phyloP scores from a whole-genome alignment of 2,888 invertebrate genomes.

The Cheilosia soror region DNA sequence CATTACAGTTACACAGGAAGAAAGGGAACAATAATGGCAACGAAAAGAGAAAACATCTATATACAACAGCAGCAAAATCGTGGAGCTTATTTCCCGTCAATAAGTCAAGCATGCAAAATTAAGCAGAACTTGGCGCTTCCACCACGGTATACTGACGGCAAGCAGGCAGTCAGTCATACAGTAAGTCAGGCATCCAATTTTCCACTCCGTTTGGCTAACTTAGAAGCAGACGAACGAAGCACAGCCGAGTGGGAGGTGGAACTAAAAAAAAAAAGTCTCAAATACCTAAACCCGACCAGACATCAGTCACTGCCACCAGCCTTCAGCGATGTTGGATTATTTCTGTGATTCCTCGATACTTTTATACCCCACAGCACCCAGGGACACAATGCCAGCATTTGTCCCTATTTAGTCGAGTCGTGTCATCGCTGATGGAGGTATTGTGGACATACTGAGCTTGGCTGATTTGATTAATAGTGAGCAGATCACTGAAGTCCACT shows the following conservation, averaged over 20 bases:
- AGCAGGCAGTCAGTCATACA: slow-evolving; percentile 54
- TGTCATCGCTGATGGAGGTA: slow-evolving; percentile 20
- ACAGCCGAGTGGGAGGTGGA: background rate
- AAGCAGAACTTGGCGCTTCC: slow-evolving; percentile 62
- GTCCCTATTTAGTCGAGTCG: slow-evolving; percentile 53
- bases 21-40: slow-evolving; percentile 36
- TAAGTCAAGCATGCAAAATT: slow-evolving; percentile 74
- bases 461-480: slow-evolving; percentile 52
- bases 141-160: background rate
- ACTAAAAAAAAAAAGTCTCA: slow-evolving; percentile 4
- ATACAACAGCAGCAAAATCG: slow-evolving; percentile 62
- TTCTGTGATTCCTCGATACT: slow-evolving; percentile 25
- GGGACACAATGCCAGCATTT: slow-evolving; percentile 37
- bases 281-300: slow-evolving; percentile 30
- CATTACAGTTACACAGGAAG: slow-evolving; percentile 49
- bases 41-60: slow-evolving; percentile 17
- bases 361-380: background rate
- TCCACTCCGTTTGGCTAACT: slow-evolving; percentile 60
- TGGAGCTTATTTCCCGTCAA: slow-evolving; percentile 72
- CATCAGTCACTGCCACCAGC: slow-evolving; percentile 42
- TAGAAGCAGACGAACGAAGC: slow-evolving; percentile 37
- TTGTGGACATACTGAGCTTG: slow-evolving; percentile 33
- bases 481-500: slow-evolving; percentile 47
- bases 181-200: slow-evolving; percentile 68
- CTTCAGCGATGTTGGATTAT: slow-evolving; percentile 13